A percentile compares a stretch with the other conserved stretches of the same genome.
Evolutionary conservation across 2,888 invertebrate genomes (phyloP).

Genomic region (Stenodema calcarata): DNA sequence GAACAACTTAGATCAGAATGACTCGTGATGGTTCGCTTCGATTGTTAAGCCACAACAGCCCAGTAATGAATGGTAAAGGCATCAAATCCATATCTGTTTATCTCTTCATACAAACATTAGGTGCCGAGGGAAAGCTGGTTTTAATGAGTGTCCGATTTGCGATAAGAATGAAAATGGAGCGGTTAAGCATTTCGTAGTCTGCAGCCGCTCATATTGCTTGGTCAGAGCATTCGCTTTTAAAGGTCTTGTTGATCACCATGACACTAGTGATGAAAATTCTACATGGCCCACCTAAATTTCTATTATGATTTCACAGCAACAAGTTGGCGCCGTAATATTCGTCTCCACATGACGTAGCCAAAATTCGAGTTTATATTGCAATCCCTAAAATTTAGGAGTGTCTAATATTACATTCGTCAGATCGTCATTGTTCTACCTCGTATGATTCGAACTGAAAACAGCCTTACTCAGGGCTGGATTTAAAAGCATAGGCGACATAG

Average conservation of each 20-base stretch:
- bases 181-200: not conserved
- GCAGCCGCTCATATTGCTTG: not conserved
- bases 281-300: not conserved
- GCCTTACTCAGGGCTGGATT: no score
- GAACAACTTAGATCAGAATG: not conserved
- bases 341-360: no score
- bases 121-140: not conserved
- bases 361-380: no score
- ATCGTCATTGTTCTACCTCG: no score
- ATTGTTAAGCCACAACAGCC: not conserved
- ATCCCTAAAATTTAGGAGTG: no score
- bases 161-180: slow-evolving; percentile 9
- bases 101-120: not conserved
- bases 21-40: not conserved
- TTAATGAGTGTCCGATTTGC: not conserved
- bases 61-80: not conserved
- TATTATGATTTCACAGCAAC: no score
- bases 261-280: not conserved
- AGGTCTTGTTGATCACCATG: not conserved
- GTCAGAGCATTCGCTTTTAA: not conserved
- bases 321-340: no score
- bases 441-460: no score
- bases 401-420: no score
- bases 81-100: slow-evolving; percentile 7
- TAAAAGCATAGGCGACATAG: no score